Evolutionary conservation across 2,888 invertebrate genomes (phyloP), one percentile per base, ranked within the genome.

Genomic region (Sialis lutaria): DNA sequence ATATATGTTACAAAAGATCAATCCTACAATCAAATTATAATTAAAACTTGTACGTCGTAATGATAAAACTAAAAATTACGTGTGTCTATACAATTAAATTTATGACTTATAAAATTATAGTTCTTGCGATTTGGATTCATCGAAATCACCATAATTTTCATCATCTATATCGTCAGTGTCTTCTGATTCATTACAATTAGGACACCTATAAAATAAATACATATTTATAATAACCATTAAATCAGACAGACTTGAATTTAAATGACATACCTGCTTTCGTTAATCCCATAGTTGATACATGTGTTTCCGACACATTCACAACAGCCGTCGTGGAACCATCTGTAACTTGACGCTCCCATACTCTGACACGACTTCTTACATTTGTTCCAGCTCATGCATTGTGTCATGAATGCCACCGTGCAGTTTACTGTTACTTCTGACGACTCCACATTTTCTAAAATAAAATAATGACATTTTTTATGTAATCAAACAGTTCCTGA

Each of bases 301-400:
- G 81, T 82, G 52, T 81, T 79, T 1, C 92, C 91, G 44, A 92
- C 79, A 61, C 93, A 93, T 64, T 93, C 87, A 62, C 93, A 93
- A 61, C 93, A 93, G 1, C 91, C 92, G 59, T 91, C 87, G 64
- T 91, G 89, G 67, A 92, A 92, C 91, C 92, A 92, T 57, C 92
- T 79, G 68, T 73, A 90, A 58, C 81, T 82, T 44, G 80, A 75
- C 1, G 89, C 79, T 34, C 88, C 88, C 82, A 88, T 87, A 8
- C 84, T 82, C 53, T 73, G 71, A 60, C 93, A 93, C 30, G 82
- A 79, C 44, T 76, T 76, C 55, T 79, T 79, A 62, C 93, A 95
- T 63, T 91, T 91, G 62, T 82, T 80, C 71, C 82, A 78, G 1
- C 90, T 85, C 72, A 84, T 82, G 62, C 93, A 93, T 59, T 88